phyloP scores from a whole-genome alignment of 2,113 vertebrate species.

The Coptodon bakossiorum region DNA sequence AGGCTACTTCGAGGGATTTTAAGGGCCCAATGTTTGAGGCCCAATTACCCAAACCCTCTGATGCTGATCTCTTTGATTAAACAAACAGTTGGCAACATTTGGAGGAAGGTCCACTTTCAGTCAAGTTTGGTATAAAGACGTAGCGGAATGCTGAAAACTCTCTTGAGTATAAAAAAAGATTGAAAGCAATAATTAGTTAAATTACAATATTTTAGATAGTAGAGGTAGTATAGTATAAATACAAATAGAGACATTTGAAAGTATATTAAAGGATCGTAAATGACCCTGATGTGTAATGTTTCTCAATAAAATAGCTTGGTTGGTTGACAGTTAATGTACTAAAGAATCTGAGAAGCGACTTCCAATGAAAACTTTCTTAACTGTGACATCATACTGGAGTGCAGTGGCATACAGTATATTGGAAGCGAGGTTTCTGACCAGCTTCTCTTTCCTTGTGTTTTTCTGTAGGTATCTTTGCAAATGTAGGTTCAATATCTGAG shows the following conservation, averaged over 20 bases:
- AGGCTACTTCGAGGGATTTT: accelerated
- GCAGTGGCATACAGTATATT: accelerated
- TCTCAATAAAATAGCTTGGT: neutral
- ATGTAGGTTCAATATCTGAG: neutral
- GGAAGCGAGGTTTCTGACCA: neutral
- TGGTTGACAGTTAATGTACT: neutral
- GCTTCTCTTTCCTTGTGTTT: neutral
- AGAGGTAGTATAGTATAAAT: neutral
- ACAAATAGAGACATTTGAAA: accelerated
- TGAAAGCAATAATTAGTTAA: neutral
- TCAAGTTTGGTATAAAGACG: neutral
- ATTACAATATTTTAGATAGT: neutral
- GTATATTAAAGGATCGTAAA: neutral
- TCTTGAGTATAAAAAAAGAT: neutral
- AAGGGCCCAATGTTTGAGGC: neutral
- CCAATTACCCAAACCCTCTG: neutral
- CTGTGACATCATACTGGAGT: neutral
- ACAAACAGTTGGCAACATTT: neutral
- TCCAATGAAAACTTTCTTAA: neutral
- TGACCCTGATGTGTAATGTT: neutral
- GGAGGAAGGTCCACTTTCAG: neutral
- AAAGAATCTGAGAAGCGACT: accelerated
- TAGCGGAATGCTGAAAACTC: neutral
- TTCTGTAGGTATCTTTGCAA: neutral
- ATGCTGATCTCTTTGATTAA: accelerated